Base-by-base conservation (phyloP, 2,888 invertebrate genomes). In the Conchocele bisecta region DNA sequence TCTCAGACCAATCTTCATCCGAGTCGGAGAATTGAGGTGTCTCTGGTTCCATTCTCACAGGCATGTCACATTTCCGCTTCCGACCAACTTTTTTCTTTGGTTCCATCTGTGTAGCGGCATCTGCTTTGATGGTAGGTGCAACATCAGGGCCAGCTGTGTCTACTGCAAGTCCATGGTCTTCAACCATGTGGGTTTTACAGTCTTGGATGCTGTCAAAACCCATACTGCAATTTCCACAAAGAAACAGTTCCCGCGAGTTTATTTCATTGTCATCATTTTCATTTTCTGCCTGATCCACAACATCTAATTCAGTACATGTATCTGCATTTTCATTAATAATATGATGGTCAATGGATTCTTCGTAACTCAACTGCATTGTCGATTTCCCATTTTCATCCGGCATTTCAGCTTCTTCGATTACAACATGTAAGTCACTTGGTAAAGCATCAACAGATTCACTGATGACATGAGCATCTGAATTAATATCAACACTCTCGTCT, bases 221-320 rank as follows among this genome's bases (percentile, higher is more conserved):
- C 31, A 86, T 75, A 61, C 85, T 88, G 66, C 91, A 91, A 58
- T 88, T 87, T 3, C 91, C 91, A 84, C 91, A 91, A 3, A 91
- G 78, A 69, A 89, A 90, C 48, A 90, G 74, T 53, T 89, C 88
- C 63, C 81, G 83, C n/a, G 81, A 82, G 9, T 67, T 56, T 13
- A 61, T 26, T 51, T 50, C 57, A 20, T 22, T 9, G 7, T 54
- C 54, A 22, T 41, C 48, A 26, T 60, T 50, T 17, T 41, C 29
- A 20, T 54, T 41, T 17, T 61, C 67, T 7, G 13, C 46, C 28
- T 33, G 33, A 5, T 9, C n/a, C n/a, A n/a, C n/a, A n/a, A n/a
- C n/a, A n/a, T n/a, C n/a, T n/a, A n/a, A n/a, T n/a, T n/a, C n/a
- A n/a, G n/a, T n/a, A n/a, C n/a, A n/a, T n/a, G n/a, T n/a, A n/a